Evolutionary conservation across 2,888 invertebrate genomes (phyloP).

Genomic region (Empis stercorea): DNA sequence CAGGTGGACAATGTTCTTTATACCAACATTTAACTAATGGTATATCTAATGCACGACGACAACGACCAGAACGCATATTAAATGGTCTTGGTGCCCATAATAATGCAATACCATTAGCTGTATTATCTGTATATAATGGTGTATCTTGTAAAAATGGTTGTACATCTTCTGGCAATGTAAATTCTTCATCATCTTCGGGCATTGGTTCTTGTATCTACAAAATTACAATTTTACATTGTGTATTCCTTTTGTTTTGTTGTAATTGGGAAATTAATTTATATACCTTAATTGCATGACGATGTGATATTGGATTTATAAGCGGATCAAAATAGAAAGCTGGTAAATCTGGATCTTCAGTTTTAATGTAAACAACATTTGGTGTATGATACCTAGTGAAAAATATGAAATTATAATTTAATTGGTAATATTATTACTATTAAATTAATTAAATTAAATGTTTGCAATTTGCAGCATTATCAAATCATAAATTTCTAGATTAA

Average conservation of each 20-base stretch:
- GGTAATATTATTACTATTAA: too few relatives aligned
- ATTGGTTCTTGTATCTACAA: constrained; percentile 60
- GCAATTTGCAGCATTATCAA: not conserved
- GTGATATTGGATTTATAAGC: constrained; percentile 96
- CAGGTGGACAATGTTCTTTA: constrained; percentile 85
- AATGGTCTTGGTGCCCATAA: constrained; percentile 98
- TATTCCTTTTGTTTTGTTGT: too few relatives aligned
- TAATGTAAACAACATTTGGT: constrained; percentile 98
- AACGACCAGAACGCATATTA: constrained; percentile 88
- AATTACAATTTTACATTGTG: too few relatives aligned
- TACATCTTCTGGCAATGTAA: constrained; percentile 77
- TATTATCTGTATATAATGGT: constrained; percentile 95
- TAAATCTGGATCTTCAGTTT: constrained; percentile 98
- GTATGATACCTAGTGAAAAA: constrained; percentile 99
- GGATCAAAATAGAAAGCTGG: constrained; percentile 99
- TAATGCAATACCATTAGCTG: constrained; percentile 94
- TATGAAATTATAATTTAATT: too few relatives aligned
- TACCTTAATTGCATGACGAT: constrained; percentile 72
- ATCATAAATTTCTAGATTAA: not conserved
- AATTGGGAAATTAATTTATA: not conserved
- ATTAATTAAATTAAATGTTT: too few relatives aligned
- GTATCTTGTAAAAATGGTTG: constrained; percentile 89
- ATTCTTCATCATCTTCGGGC: constrained; percentile 91
- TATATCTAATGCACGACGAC: constrained; percentile 88
- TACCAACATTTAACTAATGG: constrained; percentile 98